Evolutionary conservation across 35 echinoderm and acorn worm genomes (phyloP), one percentile per base, ranked within the genome.

Genomic region (Lytechinus variegatus): DNA sequence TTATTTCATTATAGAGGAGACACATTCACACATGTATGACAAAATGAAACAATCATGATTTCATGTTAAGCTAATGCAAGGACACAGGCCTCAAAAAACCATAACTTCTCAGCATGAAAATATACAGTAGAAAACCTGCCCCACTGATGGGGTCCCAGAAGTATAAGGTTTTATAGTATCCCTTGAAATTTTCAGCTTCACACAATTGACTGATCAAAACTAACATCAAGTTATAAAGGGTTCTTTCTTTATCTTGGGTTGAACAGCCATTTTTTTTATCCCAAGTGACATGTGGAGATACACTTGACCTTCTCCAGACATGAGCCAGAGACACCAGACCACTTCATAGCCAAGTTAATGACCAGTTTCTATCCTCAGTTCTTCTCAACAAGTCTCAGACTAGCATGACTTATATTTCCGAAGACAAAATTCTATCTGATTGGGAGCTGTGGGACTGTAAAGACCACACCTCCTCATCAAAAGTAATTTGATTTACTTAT

Each of bases 301-400:
- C 66, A 79, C 66, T 79, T 79, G 66, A 79, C 66, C 66, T 79
- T 79, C 66, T 79, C 66, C 66, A 79, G 66, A 79, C 66, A 79
- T 24, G 24, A 79, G 66, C 66, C 66, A 79, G 66, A 79, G 19
- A 79, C 66, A 79, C n/a, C 66, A 79, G 1, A 24, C 19, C 66
- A 24, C 56, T 56, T 58, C 9, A 58, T 9, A 58, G 56, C 1
- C 66, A 79, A 79, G 66, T 79, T 79, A 79, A 79, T 79, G 66
- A 79, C 66, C 66, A 79, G 66, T 79, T 79, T 79, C 66, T 79
- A 79, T 79, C 66, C 21, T 79, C 66, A n/a, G n/a, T 79, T 27
- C 66, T 79, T 4, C 21, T 79, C 66, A 79, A 6, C 7, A 19
- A 24, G 66, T 16, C n/a, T 79, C n/a, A 7, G 33, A 44, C 33